A percentile compares a stretch with the other conserved stretches of the same genome.
Evolutionary conservation across 2,888 invertebrate species (phyloP).

Genomic region (Lottia gigantea): DNA sequence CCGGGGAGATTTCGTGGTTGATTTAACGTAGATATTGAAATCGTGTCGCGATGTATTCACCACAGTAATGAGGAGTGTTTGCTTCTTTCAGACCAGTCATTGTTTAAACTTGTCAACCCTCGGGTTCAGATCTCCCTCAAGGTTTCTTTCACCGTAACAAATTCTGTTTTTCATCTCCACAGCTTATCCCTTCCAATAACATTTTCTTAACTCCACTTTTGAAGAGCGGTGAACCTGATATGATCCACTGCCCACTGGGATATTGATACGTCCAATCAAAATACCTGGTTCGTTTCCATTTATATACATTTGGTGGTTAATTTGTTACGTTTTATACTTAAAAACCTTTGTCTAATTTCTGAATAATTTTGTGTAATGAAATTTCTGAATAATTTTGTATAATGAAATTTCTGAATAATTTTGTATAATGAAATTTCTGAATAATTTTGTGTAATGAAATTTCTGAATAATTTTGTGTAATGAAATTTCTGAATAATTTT

Average conservation of each 20-base stretch:
- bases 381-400: no score
- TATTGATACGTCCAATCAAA: background rate
- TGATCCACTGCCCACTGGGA: background rate
- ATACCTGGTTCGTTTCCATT: background rate
- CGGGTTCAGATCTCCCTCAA: background rate
- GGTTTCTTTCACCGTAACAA: background rate
- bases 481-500: no score
- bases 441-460: no score
- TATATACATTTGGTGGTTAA: background rate
- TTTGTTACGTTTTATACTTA: no score
- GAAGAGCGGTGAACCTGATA: background rate
- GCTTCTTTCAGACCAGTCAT: background rate
- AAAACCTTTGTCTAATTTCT: no score
- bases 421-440: no score
- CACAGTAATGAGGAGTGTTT: background rate
- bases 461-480: no score
- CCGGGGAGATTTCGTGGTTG: background rate
- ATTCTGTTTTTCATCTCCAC: background rate
- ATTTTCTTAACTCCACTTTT: conserved; percentile 3
- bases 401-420: no score
- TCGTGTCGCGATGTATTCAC: background rate
- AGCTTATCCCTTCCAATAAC: background rate
- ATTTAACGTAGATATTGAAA: background rate
- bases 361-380: no score
- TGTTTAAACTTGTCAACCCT: background rate